phyloP scores from a whole-genome alignment of 2,888 invertebrate species.

The Tachina fera region DNA sequence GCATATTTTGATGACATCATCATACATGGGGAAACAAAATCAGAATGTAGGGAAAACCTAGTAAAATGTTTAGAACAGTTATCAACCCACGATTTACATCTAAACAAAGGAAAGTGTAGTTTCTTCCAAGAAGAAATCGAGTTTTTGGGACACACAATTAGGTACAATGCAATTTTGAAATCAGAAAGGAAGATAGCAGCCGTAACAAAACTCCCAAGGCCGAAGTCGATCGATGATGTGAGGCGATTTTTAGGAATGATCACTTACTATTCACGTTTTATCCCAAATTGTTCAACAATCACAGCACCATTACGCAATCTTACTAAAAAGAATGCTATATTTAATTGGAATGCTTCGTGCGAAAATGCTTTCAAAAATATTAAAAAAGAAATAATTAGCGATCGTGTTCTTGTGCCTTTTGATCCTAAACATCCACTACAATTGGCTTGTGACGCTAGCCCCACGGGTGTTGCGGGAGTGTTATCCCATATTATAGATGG shows the following conservation, averaged over 20 bases:
- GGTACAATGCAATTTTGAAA: neutral
- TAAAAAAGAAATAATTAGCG: constrained; percentile 51
- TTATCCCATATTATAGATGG: constrained; percentile 58
- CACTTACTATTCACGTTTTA: neutral
- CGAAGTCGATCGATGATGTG: neutral
- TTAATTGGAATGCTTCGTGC: constrained; percentile 35
- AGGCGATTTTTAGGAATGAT: neutral
- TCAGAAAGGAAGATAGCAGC: neutral
- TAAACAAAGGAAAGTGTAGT: neutral
- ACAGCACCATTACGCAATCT: too few species aligned
- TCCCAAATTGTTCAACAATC: neutral
- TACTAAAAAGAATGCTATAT: too few species aligned
- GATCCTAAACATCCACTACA: constrained; percentile 52
- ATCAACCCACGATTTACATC: neutral
- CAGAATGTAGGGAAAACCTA: neutral
- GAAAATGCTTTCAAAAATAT: constrained; percentile 60
- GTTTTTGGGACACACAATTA: neutral
- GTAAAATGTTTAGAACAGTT: neutral
- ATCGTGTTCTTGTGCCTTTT: constrained; percentile 57
- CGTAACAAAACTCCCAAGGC: neutral
- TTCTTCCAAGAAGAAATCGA: neutral
- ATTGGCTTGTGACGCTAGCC: constrained; percentile 68
- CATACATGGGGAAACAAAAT: neutral
- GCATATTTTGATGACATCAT: neutral
- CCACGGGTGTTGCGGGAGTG: constrained; percentile 63